phyloP scores from a whole-genome alignment of 1,140 invertebrate genomes.

The Aphis gossypii region DNA sequence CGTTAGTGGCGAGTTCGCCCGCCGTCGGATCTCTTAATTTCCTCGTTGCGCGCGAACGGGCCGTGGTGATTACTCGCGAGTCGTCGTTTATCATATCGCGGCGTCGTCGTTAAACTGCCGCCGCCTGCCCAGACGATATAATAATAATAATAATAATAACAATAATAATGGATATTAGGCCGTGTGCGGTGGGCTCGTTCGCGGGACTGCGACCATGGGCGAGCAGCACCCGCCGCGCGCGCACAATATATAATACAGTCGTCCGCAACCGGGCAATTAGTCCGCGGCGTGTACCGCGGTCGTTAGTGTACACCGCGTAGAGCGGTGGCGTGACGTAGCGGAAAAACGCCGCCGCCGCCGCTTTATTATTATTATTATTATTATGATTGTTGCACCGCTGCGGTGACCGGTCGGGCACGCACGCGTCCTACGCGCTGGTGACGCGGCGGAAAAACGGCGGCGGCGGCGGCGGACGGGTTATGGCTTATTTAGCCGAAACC shows the following conservation, averaged over 20 bases:
- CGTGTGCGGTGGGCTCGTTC: background rate
- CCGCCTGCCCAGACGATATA: background rate
- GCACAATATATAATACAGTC: conserved; percentile 29
- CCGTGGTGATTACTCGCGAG: background rate
- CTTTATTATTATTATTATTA: conserved; percentile 41
- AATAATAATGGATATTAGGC: conserved; percentile 29
- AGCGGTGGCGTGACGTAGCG: conserved; percentile 54
- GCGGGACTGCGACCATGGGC: background rate
- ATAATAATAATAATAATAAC: background rate
- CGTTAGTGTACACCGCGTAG: conserved; percentile 35
- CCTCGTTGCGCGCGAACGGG: background rate
- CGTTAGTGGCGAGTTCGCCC: background rate
- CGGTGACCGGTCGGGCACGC: conserved; percentile 36
- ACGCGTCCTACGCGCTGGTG: conserved; percentile 36
- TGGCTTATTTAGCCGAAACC: conserved; percentile 1
- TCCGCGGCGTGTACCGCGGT: conserved; percentile 5
- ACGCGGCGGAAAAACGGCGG: conserved; percentile 32
- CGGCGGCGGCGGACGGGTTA: background rate
- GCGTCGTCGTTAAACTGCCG: conserved; percentile 35
- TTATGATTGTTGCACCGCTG: background rate
- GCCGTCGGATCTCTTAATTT: conserved; percentile 34
- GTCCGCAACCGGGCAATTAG: conserved; percentile 44
- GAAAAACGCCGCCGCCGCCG: conserved; percentile 45
- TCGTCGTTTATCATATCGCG: conserved; percentile 40
- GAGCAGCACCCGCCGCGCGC: background rate